Evolutionary conservation across 2,888 invertebrate species (phyloP), one percentile per base, ranked within the genome.

Genomic region (Tenthredo scrophulariae): DNA sequence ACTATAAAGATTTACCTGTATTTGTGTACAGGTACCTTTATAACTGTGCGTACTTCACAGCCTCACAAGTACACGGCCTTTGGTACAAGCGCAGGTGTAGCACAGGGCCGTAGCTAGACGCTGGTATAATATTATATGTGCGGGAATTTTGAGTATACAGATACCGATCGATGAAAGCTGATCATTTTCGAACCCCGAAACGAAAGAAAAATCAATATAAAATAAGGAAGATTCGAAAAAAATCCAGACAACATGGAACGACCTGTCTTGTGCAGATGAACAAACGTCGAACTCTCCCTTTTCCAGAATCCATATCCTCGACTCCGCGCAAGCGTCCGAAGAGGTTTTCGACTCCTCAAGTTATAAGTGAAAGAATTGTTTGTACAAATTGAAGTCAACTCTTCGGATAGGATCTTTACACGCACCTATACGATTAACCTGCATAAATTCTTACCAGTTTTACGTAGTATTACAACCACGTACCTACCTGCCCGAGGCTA

Each of bases 41-140:
- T 54, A 50, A 54, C 77, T 40, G 33, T 54, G 77, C 18, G 50
- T 50, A 54, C 77, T 77, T 33, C 18, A 15, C 29, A 77, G 77
- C 77, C 46, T 50, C 54, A 54, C 54, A 54, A 54, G 54, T 40
- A 50, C 50, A 33, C 22, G 22, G 33, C 70, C 40, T 70, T 75
- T 43, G 46, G n/a, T 46, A 46, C 75, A 13, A 4, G 72, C 40
- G 72, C 72, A 74, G 72, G 72, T 74, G 72, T 74, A 74, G 3
- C 43, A 10, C 72, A 74, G 72, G 72, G 72, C 72, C 72, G 72
- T 43, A 74, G 0, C 22, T n/a, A 46, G 43, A 46, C 13, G 13
- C 43, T 13, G 43, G 43, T 13, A 37, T 5, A 2, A 6, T 2
- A 7, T 7, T 3, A 43, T 10, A 10, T 43, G 3, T 13, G 40